Base-by-base conservation (phyloP, 2,113 vertebrate species). In the Corythoichthys intestinalis region DNA sequence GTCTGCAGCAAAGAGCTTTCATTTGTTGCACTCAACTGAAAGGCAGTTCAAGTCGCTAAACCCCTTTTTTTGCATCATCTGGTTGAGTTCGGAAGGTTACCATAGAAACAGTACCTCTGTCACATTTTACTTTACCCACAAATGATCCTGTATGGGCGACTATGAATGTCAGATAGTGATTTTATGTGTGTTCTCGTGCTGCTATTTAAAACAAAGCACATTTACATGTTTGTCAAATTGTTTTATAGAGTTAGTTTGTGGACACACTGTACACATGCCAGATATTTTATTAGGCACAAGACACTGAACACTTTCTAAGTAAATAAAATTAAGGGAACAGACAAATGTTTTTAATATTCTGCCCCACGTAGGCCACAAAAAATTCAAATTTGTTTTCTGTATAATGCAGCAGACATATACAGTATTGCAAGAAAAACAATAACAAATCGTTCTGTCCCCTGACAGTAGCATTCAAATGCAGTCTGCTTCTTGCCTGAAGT, bases 81-180 rank as follows among this genome's bases (percentile, higher is more conserved):
- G 63, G 41, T 76, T 82, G 65, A 63, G n/a, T 65, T 65, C 5
- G 48, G 67, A 38, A 9, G 17, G 69, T 73, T 65, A 66, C 67
- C 59, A 63, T 73, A 44, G 61, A 38, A 71, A 78, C 66, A 6
- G 3, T 39, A 10, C 28, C n/a, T 64, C 15, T 58, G 6, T 52
- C 69, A 69, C 56, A 64, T 65, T 41, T 50, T 37, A 13, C 57
- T 56, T 71, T 57, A 65, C 56, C 38, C 50, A 2, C n/a, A 28
- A 62, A 62, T 11, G 10, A 57, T 35, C 34, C 28, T 57, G 10
- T 57, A 34, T 35, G 35, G 34, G 28, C 13, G 56, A 57, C 28
- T 57, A 11, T 34, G 4, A 57, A 6, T 13, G 48, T 50, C 41
- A 8, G 9, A 44, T 44, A 44, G 41, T 4, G 41, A 44, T 7